A percentile compares a stretch with the other conserved stretches of the same genome.
Evolutionary conservation across 1,140 invertebrate species (phyloP).

Genomic region (Camponotus floridanus): DNA sequence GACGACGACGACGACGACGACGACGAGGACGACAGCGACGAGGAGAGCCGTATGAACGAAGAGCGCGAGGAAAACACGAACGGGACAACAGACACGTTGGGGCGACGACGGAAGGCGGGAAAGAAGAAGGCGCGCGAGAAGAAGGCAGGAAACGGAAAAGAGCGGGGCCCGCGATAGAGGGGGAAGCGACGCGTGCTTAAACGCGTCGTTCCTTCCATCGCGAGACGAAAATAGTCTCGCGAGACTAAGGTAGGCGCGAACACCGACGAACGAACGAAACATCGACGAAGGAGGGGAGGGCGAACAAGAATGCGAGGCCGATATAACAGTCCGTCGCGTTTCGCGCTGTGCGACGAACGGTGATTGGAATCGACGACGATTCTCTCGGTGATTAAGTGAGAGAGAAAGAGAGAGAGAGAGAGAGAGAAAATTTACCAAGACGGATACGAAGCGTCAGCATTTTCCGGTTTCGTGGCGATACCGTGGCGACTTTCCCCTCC

Average conservation of each 20-base stretch:
- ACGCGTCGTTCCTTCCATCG: conserved; percentile 66
- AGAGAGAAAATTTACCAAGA: no score
- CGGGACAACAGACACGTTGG: conserved; percentile 33
- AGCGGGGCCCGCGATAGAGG: conserved; percentile 48
- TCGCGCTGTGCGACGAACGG: conserved; percentile 9
- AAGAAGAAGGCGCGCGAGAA: conserved; percentile 55
- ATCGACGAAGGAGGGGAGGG: conserved; percentile 13
- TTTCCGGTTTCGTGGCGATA: background rate
- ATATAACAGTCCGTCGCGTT: conserved; percentile 31
- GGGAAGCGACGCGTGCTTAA: conserved; percentile 68
- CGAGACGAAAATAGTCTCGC: conserved; percentile 72
- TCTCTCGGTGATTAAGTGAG: background rate
- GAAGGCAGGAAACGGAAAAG: conserved; percentile 59
- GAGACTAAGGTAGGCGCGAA: conserved; percentile 29
- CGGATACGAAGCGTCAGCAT: background rate
- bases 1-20: conserved; percentile 63
- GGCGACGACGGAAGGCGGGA: conserved; percentile 4
- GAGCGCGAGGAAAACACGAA: conserved; percentile 27
- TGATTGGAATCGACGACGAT: conserved; percentile 4
- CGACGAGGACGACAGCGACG: conserved; percentile 51
- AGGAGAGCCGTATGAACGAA: background rate
- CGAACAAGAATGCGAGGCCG: conserved; percentile 21
- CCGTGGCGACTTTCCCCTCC: background rate
- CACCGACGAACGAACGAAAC: conserved; percentile 36
- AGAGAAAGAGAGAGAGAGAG: no score